Base-by-base conservation (phyloP, 2,113 vertebrate genomes). In the Cisticola juncidis region DNA sequence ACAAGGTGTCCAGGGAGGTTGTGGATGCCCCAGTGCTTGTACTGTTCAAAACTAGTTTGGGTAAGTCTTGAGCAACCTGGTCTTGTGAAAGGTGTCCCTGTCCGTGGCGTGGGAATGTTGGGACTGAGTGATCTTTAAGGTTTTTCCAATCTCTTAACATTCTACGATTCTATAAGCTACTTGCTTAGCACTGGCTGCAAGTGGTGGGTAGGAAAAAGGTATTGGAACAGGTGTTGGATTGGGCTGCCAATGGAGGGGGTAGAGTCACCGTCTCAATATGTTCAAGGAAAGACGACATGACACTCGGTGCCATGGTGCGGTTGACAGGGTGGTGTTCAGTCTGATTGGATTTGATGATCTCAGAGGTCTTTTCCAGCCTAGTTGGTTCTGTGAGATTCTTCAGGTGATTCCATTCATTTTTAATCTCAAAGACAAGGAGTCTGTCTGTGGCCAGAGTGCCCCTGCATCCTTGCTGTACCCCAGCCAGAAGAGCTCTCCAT, bases 241-340 rank as follows among this genome's bases (percentile, higher is more conserved):
- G 24, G 14, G n/a, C 29, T 53, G 24, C 14, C n/a, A 21, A 19
- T 35, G 40, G 14, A 31, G 28, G n/a, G 74, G 44, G 5, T 60
- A 45, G 20, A 47, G 17, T 54, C 54, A 9, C 17, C 0, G 0
- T 69, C 21, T 14, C 29, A 54, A 8, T 9, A 21, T 15, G 5
- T 35, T 48, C 9, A 40, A 11, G 47, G 40, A 40, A 61, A 54
- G 29, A 35, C 9, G 14, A 23, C 5, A 5, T 76, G 40, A n/a
- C 40, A 9, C 38, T 76, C 29, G 31, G 17, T 61, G 29, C 45
- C 16, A 7, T 54, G 47, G 6, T 54, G n/a, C 47, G 14, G 9
- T 31, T 61, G n/a, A 26, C n/a, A 26, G 5, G 11, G n/a, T 51
- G 11, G 12, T 66, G 36, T 45, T 73, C 29, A 33, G 11, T 61